Evolutionary conservation across 1,140 invertebrate species (phyloP).

Genomic region (Apis laboriosa): DNA sequence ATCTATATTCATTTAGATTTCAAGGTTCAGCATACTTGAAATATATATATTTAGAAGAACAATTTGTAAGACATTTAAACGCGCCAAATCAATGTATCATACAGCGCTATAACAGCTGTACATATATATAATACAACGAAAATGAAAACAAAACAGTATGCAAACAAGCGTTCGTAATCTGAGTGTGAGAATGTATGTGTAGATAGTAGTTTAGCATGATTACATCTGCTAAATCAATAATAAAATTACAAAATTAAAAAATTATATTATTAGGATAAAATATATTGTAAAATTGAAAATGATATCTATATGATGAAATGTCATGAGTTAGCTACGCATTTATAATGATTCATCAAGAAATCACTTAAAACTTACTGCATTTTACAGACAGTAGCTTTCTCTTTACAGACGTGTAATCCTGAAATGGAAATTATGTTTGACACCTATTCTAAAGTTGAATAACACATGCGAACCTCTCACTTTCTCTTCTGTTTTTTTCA

Average conservation of each 20-base stretch:
- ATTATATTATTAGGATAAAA: neutral
- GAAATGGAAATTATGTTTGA: constrained; percentile 20
- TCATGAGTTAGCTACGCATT: neutral
- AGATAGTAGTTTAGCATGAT: neutral
- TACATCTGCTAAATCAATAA: neutral
- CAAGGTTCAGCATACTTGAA: constrained; percentile 11
- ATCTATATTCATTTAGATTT: neutral
- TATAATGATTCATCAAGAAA: neutral
- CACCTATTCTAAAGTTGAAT: neutral
- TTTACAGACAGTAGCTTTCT: neutral
- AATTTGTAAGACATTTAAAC: constrained; percentile 23
- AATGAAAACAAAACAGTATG: neutral
- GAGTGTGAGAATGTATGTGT: neutral
- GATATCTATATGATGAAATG: constrained; percentile 13
- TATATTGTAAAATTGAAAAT: constrained; percentile 41
- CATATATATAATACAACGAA: constrained; percentile 8
- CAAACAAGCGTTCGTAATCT: neutral
- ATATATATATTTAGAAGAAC: neutral
- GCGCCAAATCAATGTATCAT: constrained; percentile 36
- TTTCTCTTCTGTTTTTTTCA: constrained; percentile 47
- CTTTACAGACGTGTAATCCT: neutral
- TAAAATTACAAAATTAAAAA: neutral
- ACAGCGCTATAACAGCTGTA: constrained; percentile 26
- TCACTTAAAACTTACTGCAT: constrained; percentile 45
- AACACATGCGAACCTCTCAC: constrained; percentile 39